Evolutionary conservation across 2,888 invertebrate species (phyloP), one percentile per base, ranked within the genome.

Genomic region (Quadroppia sp.): DNA sequence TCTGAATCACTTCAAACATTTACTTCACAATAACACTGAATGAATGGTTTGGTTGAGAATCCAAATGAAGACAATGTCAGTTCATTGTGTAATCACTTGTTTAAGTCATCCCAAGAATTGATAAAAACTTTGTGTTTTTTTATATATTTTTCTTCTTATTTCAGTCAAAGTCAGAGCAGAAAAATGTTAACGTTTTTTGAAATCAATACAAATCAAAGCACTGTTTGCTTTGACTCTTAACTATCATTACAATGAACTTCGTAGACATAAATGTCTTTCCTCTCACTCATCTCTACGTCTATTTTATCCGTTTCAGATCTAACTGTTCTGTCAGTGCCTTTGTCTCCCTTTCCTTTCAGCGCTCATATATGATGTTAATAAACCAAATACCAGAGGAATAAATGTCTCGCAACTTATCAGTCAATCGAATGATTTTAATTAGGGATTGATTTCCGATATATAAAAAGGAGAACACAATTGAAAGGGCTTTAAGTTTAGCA

Each of bases 341-440:
- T 36, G 36, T 36, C 36, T 36, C 36, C 36, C 36, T 36, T 36
- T 36, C 36, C 36, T 36, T 36, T 9, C 50, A 7, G 15, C 4
- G 50, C 50, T 4, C 15, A n/a, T 20, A 50, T 50, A 50, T 50
- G 23, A 23, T 56, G 56, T 56, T 56, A 56, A 25, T 56, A 23
- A 56, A 7, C 20, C 56, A 56, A 56, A 13, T 25, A 25, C 13
- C 6, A 2, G 4, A 56, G 3, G 6, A 36, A 36, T 36, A 9
- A 36, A 36, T 7, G 36, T 36, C 36, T 36, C 36, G 4, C 9
- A 13, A 20, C 40, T 36, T 36, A 64, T 64, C 64, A 36, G 13
- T 36, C 36, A 67, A 67, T 67, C 42, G 40, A 40, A 40, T 23
- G 32, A 67, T 42, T 67, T 67, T 67, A 67, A 67, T 67, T 67